These are phyloP conservation scores for Bellardia pandia DNA, from an alignment of 2,888 invertebrate species.

Conservation along the genomic window DNA sequence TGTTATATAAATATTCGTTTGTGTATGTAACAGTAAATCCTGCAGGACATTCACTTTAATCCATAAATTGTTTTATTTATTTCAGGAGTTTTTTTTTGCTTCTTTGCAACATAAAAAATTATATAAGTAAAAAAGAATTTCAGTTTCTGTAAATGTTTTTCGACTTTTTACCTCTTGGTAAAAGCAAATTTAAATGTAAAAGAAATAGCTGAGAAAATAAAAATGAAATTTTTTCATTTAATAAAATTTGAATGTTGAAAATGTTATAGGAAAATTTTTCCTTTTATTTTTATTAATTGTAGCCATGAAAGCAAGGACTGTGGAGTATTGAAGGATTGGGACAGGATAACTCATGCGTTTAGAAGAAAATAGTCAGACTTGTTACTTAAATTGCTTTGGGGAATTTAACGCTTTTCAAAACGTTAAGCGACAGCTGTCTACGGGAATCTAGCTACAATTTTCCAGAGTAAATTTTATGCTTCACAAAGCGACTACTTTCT, in stretches of 20 bases:
- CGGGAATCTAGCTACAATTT: too few relatives aligned
- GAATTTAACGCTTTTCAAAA: too few relatives aligned
- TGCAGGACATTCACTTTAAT: constrained; percentile 59
- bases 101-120: constrained; percentile 45
- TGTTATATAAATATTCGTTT: neutral
- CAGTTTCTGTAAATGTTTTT: constrained; percentile 18
- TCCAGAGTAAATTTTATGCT: too few relatives aligned
- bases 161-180: constrained; percentile 1
- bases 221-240: neutral
- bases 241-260: neutral
- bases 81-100: constrained; percentile 13
- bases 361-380: too few relatives aligned
- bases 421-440: too few relatives aligned
- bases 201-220: neutral
- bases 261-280: neutral
- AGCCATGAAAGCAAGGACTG: too few relatives aligned
- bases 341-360: too few relatives aligned
- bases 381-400: too few relatives aligned
- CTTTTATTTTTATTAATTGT: too few relatives aligned
- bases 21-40: constrained; percentile 11
- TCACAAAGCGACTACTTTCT: too few relatives aligned
- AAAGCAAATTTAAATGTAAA: neutral
- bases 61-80: constrained; percentile 65
- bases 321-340: too few relatives aligned
- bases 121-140: constrained; percentile 14